A percentile compares a stretch with the other conserved stretches of the same genome.
These are phyloP conservation scores for Momotus momota DNA, from an alignment of 2,797 vertebrate genomes.

Conservation along the genomic window DNA sequence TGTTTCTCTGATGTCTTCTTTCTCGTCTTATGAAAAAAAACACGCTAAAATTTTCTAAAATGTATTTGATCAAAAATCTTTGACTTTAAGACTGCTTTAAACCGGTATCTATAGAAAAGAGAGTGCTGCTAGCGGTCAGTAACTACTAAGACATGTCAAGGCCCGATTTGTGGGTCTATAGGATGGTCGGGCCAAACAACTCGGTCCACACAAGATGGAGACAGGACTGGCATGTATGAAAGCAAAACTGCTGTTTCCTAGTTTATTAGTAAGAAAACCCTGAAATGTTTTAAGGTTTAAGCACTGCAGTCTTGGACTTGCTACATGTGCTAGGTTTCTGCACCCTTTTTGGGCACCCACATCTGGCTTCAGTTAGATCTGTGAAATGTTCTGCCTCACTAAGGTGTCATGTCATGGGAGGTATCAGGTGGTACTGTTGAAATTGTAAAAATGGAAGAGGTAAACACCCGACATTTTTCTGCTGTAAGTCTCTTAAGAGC, in stretches of 20 bases:
- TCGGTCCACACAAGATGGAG: neutral
- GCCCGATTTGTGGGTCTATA: neutral
- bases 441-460: neutral
- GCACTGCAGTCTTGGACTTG: neutral
- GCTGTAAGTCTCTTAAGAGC: neutral
- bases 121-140: neutral
- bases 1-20: neutral
- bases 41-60: neutral
- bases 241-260: neutral
- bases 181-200: neutral
- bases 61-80: neutral
- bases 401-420: neutral
- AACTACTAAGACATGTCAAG: neutral
- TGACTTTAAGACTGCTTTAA: neutral
- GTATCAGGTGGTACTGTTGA: fast-evolving
- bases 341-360: neutral
- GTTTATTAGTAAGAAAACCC: neutral
- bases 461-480: neutral
- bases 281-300: neutral
- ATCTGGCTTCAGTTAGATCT: neutral
- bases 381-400: neutral
- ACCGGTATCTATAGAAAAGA: neutral
- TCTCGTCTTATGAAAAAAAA: neutral
- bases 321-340: neutral
- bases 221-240: neutral